Conservation (phyloP, 2,888 invertebrate species). For the Trissoscelio sp. region DNA sequence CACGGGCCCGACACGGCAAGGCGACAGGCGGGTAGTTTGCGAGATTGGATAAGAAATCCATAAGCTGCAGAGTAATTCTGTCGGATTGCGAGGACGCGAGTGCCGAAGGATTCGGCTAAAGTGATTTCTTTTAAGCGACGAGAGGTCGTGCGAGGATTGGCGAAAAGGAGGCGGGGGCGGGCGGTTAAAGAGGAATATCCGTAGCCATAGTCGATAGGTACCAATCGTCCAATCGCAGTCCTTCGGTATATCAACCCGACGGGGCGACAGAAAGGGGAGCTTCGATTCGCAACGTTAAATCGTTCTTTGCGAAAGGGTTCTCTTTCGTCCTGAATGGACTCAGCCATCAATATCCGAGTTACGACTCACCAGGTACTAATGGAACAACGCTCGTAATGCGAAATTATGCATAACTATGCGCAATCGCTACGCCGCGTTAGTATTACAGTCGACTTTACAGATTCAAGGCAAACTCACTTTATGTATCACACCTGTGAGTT, state of each 20-base stretch:
- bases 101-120: constrained; percentile 62
- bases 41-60: constrained; percentile 68
- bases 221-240: constrained; percentile 59
- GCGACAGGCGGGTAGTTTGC: constrained; percentile 59
- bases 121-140: constrained; percentile 66
- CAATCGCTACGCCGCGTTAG: constrained; percentile 54
- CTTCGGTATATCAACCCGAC: constrained; percentile 29
- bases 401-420: constrained; percentile 70
- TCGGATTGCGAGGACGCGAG: constrained; percentile 55
- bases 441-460: constrained; percentile 60
- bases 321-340: constrained; percentile 68
- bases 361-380: constrained; percentile 70
- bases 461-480: constrained; percentile 65
- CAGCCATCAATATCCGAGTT: constrained; percentile 72
- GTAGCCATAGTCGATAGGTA: constrained; percentile 49
- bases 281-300: constrained; percentile 65
- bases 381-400: constrained; percentile 69
- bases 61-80: constrained; percentile 66
- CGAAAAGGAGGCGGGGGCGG: constrained; percentile 13
- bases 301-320: constrained; percentile 69
- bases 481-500: constrained; percentile 68
- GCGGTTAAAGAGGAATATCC: constrained; percentile 57
- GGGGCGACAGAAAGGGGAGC: constrained; percentile 52
- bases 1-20: constrained; percentile 47
- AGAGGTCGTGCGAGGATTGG: constrained; percentile 8